phyloP scores from a whole-genome alignment of 2,888 invertebrate species.

The Hymenopus coronatus region DNA sequence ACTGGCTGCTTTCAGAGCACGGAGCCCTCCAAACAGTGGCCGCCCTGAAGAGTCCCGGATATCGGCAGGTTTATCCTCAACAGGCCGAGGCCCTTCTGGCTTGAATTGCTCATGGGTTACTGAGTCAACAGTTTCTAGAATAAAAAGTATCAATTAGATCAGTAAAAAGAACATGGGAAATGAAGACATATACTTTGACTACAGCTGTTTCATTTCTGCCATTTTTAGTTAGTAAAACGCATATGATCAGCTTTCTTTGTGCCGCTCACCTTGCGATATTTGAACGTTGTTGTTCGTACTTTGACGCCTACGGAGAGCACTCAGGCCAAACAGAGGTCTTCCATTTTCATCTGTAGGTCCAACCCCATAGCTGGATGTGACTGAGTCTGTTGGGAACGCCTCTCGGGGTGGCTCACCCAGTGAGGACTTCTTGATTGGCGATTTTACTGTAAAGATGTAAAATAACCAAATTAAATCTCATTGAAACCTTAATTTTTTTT shows the following conservation, averaged over 20 bases:
- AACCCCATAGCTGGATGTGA: conserved; percentile 79
- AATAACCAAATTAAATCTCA: background rate
- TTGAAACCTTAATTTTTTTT: background rate
- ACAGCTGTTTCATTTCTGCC: no score
- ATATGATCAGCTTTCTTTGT: background rate
- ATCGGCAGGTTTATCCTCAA: conserved; percentile 17
- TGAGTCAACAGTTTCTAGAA: conserved; percentile 7
- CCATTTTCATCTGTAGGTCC: conserved; percentile 81
- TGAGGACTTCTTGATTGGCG: conserved; percentile 30
- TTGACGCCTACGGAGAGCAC: conserved; percentile 56
- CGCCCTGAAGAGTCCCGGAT: conserved; percentile 43
- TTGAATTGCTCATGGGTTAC: background rate
- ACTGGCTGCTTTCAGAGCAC: conserved; percentile 42
- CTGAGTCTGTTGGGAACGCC: conserved; percentile 57
- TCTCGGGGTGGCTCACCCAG: conserved; percentile 30
- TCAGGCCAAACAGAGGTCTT: conserved; percentile 73
- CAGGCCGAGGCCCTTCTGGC: background rate
- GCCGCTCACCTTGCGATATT: conserved; percentile 60
- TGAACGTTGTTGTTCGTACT: conserved; percentile 51
- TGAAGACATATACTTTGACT: no score
- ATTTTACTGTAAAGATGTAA: conserved; percentile 21
- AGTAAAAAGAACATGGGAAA: no score
- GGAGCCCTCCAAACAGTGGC: conserved; percentile 46
- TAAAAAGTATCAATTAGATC: background rate
- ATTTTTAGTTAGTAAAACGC: no score